Conservation (phyloP, 2,797 vertebrate species). For the Peromyscus nudipes region DNA sequence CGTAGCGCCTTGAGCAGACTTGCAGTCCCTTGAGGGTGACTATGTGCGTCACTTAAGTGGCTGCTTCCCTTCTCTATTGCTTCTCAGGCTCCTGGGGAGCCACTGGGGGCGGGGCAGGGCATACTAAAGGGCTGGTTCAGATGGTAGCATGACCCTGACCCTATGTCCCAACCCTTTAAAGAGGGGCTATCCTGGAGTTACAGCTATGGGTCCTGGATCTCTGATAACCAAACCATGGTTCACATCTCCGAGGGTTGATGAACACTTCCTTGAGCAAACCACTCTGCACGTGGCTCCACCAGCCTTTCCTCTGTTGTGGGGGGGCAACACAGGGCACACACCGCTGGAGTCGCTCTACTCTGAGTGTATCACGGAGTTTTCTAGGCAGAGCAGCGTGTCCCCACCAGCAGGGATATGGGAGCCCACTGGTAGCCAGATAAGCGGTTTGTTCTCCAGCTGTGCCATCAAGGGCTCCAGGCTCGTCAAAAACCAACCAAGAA, state of each 20-base stretch:
- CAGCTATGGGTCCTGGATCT: not conserved
- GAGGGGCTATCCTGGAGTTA: not conserved
- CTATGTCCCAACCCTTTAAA: no score
- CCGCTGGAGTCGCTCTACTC: no score
- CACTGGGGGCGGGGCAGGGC: not conserved
- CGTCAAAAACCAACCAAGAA: not conserved
- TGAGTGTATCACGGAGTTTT: not conserved
- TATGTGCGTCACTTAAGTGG: not conserved
- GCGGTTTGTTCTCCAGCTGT: not conserved
- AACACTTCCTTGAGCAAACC: not conserved
- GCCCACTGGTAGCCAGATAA: not conserved
- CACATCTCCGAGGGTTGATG: not conserved
- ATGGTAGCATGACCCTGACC: not conserved
- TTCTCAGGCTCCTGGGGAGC: not conserved
- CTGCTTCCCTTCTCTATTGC: not conserved
- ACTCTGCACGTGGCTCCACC: no score
- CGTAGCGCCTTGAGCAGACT: conserved; percentile 52
- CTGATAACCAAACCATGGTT: not conserved
- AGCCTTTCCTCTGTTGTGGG: not conserved
- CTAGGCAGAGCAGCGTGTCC: not conserved
- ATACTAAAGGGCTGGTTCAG: not conserved
- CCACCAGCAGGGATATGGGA: not conserved
- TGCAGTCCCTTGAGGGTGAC: conserved; percentile 25
- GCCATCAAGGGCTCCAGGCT: not conserved
- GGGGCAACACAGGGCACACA: no score